Evolutionary conservation across 2,888 invertebrate genomes (phyloP).

Genomic region (Apodemia mormo): DNA sequence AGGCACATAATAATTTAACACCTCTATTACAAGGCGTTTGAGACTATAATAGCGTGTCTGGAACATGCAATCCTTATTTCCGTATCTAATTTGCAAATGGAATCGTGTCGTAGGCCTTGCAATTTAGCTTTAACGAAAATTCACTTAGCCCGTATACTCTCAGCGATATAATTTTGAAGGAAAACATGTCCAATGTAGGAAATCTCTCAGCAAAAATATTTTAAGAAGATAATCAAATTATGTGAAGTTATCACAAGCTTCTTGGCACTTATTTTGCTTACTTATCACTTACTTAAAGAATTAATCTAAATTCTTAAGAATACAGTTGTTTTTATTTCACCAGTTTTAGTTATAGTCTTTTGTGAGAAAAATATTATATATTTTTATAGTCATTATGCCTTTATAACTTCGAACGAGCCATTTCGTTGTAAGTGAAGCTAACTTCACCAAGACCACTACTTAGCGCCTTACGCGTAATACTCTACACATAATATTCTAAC

Average conservation of each 20-base stretch:
- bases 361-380: no score
- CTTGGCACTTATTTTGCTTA: neutral
- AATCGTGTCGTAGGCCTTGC: slow-evolving; percentile 70
- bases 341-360: no score
- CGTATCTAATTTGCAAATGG: slow-evolving; percentile 77
- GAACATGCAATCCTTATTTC: slow-evolving; percentile 42
- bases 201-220: slow-evolving; percentile 20
- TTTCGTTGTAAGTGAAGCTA: no score
- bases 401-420: no score
- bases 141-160: slow-evolving; percentile 56
- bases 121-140: slow-evolving; percentile 73
- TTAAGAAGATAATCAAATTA: slow-evolving; percentile 4
- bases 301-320: neutral
- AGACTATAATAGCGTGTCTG: slow-evolving; percentile 29
- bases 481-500: no score
- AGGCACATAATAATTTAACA: slow-evolving; percentile 8
- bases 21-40: slow-evolving; percentile 29
- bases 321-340: neutral
- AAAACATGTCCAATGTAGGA: slow-evolving; percentile 45
- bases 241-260: neutral
- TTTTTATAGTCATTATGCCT: no score
- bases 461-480: no score
- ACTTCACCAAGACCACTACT: no score
- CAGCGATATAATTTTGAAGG: slow-evolving; percentile 50
- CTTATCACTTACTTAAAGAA: neutral